A percentile compares a stretch with the other conserved stretches of the same genome.
These are phyloP conservation scores for Himalopsyche kuldschensis DNA, from an alignment of 2,888 invertebrate species.

Conservation along the genomic window DNA sequence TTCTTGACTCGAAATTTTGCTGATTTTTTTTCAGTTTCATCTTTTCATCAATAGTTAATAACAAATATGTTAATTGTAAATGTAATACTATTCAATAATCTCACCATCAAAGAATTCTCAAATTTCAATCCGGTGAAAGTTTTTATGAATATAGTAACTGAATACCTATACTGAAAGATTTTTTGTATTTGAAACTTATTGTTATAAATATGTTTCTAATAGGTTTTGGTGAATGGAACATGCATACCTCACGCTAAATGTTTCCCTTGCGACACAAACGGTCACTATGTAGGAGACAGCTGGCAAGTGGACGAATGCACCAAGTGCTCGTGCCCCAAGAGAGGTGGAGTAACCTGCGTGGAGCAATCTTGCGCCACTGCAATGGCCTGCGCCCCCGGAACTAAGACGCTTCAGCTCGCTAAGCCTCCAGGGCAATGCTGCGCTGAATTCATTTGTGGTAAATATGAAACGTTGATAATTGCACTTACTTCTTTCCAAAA, in stretches of 20 bases:
- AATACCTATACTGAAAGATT: too few species aligned
- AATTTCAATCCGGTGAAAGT: too few species aligned
- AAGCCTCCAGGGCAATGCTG: constrained; percentile 68
- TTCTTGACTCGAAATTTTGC: too few species aligned
- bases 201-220: constrained; percentile 23
- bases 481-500: neutral
- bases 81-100: too few species aligned
- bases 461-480: constrained; percentile 40
- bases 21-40: too few species aligned
- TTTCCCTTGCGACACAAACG: constrained; percentile 73
- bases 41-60: too few species aligned
- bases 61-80: too few species aligned
- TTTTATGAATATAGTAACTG: too few species aligned
- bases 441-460: constrained; percentile 69
- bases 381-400: constrained; percentile 65
- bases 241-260: constrained; percentile 72
- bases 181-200: neutral
- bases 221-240: constrained; percentile 69
- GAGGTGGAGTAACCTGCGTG: constrained; percentile 65
- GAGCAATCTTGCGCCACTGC: constrained; percentile 60
- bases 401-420: constrained; percentile 56
- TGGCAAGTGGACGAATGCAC: constrained; percentile 79
- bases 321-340: constrained; percentile 66
- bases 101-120: too few species aligned
- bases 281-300: constrained; percentile 68